Percentiles rank a stretch among this genome's conserved stretches.
Evolutionary conservation across 35 echinoderm and acorn worm genomes (phyloP).

Genomic region (Anneissia japonica): DNA sequence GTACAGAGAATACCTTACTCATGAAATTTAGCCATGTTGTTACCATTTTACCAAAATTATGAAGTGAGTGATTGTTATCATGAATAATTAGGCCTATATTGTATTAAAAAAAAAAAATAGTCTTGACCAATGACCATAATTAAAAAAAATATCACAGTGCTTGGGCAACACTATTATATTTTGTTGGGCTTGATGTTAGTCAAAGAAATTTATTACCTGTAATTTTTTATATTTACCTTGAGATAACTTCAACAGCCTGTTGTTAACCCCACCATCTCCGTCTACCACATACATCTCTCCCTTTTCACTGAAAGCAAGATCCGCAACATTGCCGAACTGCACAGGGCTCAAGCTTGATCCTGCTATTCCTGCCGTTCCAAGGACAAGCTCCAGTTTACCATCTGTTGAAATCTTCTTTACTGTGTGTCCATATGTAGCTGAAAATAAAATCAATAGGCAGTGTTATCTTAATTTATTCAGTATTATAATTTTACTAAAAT

Average conservation of each 20-base stretch:
- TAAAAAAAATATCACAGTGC: too few species aligned
- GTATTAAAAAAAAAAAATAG: too few species aligned
- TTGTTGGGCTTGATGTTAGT: too few species aligned
- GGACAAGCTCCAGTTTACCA: conserved; percentile 30
- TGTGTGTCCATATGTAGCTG: conserved; percentile 61
- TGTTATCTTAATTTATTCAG: neutral
- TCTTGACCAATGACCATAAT: too few species aligned
- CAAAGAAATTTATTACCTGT: too few species aligned
- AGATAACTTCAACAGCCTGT: conserved; percentile 62
- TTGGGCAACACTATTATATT: too few species aligned
- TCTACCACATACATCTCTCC: conserved; percentile 68
- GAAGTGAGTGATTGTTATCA: too few species aligned
- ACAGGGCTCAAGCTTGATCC: conserved; percentile 54
- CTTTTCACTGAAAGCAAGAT: conserved; percentile 53
- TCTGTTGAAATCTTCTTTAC: conserved; percentile 54
- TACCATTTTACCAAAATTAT: too few species aligned
- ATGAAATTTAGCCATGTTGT: too few species aligned
- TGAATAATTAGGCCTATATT: too few species aligned
- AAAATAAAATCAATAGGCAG: neutral
- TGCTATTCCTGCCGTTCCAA: conserved; percentile 58
- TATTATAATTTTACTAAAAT: neutral
- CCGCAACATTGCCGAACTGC: conserved; percentile 86
- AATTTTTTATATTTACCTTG: neutral
- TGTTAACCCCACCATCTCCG: conserved; percentile 93
- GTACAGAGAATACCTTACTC: too few species aligned